Evolutionary conservation across 2,888 invertebrate species (phyloP), one percentile per base, ranked within the genome.

Genomic region (Petrolisthes cinctipes): DNA sequence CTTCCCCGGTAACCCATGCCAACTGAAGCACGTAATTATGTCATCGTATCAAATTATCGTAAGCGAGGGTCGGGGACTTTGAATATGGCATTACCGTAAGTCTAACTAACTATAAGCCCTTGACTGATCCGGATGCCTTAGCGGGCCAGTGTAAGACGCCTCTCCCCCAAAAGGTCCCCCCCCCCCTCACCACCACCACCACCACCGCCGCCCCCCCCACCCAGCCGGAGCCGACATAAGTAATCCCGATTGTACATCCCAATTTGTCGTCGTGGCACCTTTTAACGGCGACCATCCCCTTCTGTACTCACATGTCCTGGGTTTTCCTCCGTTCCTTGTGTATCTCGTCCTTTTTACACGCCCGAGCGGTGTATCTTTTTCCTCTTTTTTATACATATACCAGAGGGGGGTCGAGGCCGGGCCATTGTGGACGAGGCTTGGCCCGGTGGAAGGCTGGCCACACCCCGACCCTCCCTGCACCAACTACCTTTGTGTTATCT

Each of bases 241-340:
- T 82, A 86, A 82, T 82, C 86, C 86, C 71, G 80, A 82, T 86
- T 81, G 86, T 86, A 86, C 81, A 81, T 86, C 86, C 86, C 86
- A 86, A 86, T 86, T 86, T 86, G 86, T 86, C 81, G 86, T 82
- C 81, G 57, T 61, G 61, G 37, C 37, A 1, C 81, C 86, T 86
- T 86, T 86, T 86, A 85, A 79, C 80, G 79, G 66, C 73, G 79
- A 20, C 17, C 51, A 9, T 51, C n/a, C 79, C 84, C 81, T 14
- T 73, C 11, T 51, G 0, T 20, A 5, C 17, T 54, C 54, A 14
- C 37, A 14, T 14, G 17, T 5, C n/a, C 54, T 71, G 17, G n/a
- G 4, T n/a, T 71, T 51, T n/a, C 53, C 51, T 14, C 51, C 81
- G 7, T 20, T 66, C 82, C 57, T 54, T 79, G 37, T 78, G 76